phyloP scores from a whole-genome alignment of 2,113 vertebrate species.

The Callocephalon fimbriatum region DNA sequence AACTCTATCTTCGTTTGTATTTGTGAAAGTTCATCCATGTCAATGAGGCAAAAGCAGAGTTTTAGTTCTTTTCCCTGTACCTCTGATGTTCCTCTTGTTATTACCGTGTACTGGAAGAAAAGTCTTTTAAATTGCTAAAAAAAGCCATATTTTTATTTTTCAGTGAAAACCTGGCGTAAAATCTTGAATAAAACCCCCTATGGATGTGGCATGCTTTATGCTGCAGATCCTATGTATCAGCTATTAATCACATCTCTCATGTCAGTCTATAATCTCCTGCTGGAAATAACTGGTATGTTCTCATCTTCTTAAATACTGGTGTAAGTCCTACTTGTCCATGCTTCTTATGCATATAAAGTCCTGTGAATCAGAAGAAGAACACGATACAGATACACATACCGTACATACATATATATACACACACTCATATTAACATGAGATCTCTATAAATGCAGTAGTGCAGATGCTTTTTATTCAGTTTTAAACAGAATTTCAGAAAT shows the following conservation, averaged over 20 bases:
- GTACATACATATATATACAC: not conserved
- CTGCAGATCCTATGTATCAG: not conserved
- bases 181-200: not conserved
- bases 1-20: not conserved
- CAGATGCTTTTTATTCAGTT: not conserved
- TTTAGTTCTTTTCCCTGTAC: not conserved
- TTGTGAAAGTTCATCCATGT: not conserved
- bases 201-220: not conserved
- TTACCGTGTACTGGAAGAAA: not conserved
- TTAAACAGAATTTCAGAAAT: constrained; percentile 28
- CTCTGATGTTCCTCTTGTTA: not conserved
- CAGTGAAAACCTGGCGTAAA: not conserved
- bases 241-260: not conserved
- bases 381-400: not conserved
- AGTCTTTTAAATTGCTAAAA: not conserved
- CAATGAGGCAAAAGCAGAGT: not conserved
- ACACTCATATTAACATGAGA: not conserved
- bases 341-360: not conserved
- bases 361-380: not conserved
- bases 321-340: not conserved
- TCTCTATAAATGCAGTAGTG: not conserved
- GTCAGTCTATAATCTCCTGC: not conserved
- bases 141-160: not conserved
- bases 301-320: not conserved
- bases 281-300: not conserved